Conservation (phyloP, 1,140 invertebrate genomes). For the Drosophila nigromelanica region DNA sequence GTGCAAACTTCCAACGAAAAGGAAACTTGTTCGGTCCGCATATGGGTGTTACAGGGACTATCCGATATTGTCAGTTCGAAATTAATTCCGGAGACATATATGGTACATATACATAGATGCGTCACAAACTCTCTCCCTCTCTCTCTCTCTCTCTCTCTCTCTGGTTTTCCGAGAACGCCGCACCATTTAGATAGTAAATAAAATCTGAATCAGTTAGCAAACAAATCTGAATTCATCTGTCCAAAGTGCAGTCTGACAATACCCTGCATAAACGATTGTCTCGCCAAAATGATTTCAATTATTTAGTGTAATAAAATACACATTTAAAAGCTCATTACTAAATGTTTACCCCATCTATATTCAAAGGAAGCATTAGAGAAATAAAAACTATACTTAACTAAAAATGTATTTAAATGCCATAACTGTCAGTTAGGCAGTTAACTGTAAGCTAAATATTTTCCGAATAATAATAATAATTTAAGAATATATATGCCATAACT, state of each 20-base stretch:
- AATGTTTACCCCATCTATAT: background rate
- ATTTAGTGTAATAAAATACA: background rate
- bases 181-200: background rate
- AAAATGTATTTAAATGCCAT: too few relatives aligned
- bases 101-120: conserved; percentile 20
- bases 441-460: too few relatives aligned
- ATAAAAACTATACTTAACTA: too few relatives aligned
- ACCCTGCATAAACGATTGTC: background rate
- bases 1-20: conserved; percentile 40
- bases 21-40: conserved; percentile 47
- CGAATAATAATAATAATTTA: background rate
- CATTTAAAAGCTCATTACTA: background rate
- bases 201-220: conserved; percentile 12
- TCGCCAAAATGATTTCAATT: background rate
- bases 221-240: background rate
- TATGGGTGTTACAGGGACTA: conserved; percentile 12
- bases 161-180: background rate
- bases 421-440: too few relatives aligned
- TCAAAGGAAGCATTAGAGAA: background rate
- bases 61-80: conserved; percentile 17
- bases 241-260: conserved; percentile 3
- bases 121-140: conserved; percentile 7
- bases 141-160: too few relatives aligned
- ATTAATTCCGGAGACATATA: conserved; percentile 37
- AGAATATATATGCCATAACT: background rate